phyloP scores from a whole-genome alignment of 2,113 vertebrate genomes.

The Rattus rattus region DNA sequence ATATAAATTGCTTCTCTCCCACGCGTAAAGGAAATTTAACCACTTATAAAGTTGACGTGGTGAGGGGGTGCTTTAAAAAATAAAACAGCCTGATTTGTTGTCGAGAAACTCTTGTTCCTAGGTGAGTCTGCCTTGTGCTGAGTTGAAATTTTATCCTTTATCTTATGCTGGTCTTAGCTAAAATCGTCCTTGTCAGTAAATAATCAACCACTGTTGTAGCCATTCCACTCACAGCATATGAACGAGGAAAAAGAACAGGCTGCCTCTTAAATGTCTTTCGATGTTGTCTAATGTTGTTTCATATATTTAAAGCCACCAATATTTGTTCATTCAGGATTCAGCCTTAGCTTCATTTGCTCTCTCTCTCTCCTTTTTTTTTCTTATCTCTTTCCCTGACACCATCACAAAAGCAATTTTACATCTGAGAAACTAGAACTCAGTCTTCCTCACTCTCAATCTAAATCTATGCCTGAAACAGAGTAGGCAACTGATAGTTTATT shows the following conservation, averaged over 20 bases:
- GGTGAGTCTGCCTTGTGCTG: not conserved
- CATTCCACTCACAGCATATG: not conserved
- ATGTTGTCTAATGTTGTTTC: not conserved
- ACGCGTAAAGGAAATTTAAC: not conserved
- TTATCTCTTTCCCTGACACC: not conserved
- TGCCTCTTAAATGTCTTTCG: not conserved
- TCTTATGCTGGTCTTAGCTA: not conserved
- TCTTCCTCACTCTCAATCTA: not conserved
- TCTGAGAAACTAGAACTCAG: not conserved
- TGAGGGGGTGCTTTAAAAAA: not conserved
- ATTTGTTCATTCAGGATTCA: not conserved
- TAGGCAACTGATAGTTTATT: too few relatives aligned
- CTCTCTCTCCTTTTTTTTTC: not conserved
- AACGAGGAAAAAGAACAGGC: not conserved
- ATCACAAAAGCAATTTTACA: not conserved
- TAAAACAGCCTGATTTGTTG: not conserved
- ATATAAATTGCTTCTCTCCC: not conserved
- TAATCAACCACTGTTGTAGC: not conserved
- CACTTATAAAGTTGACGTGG: not conserved
- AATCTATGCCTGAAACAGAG: not conserved
- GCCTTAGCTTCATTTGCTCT: not conserved
- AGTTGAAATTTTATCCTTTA: not conserved
- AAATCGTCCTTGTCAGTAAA: not conserved
- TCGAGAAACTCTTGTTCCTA: not conserved
- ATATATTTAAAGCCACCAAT: not conserved